Base-by-base conservation (phyloP, 2,888 invertebrate species). In the Achlya flavicornis region DNA sequence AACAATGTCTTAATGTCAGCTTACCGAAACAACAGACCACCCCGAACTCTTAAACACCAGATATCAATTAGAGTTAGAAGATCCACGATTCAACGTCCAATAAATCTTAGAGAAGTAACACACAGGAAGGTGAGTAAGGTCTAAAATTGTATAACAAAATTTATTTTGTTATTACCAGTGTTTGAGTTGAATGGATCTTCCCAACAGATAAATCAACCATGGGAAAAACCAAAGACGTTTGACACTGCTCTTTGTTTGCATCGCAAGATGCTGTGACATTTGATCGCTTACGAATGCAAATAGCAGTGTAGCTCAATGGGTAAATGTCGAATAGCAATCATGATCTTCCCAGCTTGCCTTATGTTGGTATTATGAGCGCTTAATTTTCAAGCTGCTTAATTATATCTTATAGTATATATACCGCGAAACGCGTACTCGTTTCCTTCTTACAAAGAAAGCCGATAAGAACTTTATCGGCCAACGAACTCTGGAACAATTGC, bases 401-500 rank as follows among this genome's bases (percentile, higher is more conserved):
- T 88, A 86, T 85, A 86, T 84, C 79, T 85, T 83, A 78, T 80
- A 85, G 26, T 83, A 78, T 80, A n/a, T n/a, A n/a, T n/a, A n/a
- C n/a, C n/a, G n/a, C n/a, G n/a, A n/a, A 79, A 77, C 77, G 80
- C 67, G 78, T 73, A 81, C 84, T 80, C 70, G 75, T 89, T 89
- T 83, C 77, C 79, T 78, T 75, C 73, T 79, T 80, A 83, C 77
- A 86, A 90, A 88, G 88, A 90, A 88, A 83, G 79, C 81, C 86
- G 92, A 92, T 91, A 92, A 90, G 86, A 78, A 72, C 68, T 81
- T 84, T 91, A 92, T 92, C 92, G 90, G 87, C 64, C 89, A 87
- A 79, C 73, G 90, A 91, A 87, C 91, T 88, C 74, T 60, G 69
- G 72, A 76, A 79, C 78, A 83, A 84, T 88, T 86, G 82, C 82